A percentile compares a stretch with the other conserved stretches of the same genome.
Conservation (phyloP, 2,888 invertebrate genomes). For the Steromphala cineraria region DNA sequence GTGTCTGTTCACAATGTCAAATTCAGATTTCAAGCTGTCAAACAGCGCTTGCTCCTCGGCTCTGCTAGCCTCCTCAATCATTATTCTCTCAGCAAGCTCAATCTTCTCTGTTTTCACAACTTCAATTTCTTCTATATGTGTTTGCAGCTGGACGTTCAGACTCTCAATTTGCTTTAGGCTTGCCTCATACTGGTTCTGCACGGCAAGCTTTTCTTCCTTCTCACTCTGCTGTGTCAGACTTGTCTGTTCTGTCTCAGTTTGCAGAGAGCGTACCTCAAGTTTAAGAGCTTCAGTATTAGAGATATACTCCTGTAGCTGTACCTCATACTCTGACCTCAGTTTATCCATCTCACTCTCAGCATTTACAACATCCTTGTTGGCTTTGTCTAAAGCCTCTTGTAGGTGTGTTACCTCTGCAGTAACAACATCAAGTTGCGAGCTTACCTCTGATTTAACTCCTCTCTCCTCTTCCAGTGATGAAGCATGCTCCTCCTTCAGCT, state of each 20-base stretch:
- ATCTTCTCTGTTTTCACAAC: neutral
- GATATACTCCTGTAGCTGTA: neutral
- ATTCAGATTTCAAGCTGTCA: neutral
- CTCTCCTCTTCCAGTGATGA: neutral
- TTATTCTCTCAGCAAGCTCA: neutral
- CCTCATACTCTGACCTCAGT: neutral
- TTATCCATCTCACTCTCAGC: neutral
- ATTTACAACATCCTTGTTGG: neutral
- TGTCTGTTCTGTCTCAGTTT: neutral
- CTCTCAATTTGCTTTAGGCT: neutral
- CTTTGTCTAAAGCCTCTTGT: neutral
- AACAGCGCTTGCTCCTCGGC: neutral
- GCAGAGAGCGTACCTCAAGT: neutral
- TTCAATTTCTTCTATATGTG: constrained; percentile 28
- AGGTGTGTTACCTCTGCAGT: neutral
- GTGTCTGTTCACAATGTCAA: neutral
- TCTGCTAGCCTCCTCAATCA: neutral
- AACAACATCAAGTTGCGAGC: neutral
- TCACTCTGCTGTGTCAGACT: neutral
- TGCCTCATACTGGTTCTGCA: neutral
- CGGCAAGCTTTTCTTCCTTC: neutral
- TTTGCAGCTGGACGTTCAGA: neutral
- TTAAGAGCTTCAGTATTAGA: neutral
- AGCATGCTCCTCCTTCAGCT: neutral
- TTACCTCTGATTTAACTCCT: neutral